Evolutionary conservation across 2,888 invertebrate genomes (phyloP), one percentile per base, ranked within the genome.

Genomic region (Heliconius aoede): DNA sequence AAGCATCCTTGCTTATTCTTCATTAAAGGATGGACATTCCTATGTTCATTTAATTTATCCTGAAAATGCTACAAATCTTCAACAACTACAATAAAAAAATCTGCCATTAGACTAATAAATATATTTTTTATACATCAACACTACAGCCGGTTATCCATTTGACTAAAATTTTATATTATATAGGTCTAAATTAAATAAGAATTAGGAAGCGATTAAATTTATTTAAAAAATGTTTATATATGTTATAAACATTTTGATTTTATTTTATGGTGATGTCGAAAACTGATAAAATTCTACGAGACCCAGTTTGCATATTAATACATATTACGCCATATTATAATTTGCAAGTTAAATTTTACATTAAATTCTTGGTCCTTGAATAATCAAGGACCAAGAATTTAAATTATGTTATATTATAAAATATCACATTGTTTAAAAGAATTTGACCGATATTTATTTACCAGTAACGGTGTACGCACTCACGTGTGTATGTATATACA

Each of bases 341-440:
- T 51, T 68, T 68, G 51, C 51, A 69, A 55, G 18, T 69, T 28
- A 28, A 69, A 69, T 55, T 28, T 28, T 69, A 28, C 13, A 55
- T 13, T 51, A 46, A 26, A 51, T 28, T 46, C 28, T 32, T 24
- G 24, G 55, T 28, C 13, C 30, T 21, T n/a, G n/a, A n/a, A n/a
- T n/a, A n/a, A n/a, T n/a, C n/a, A n/a, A n/a, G n/a, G n/a, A n/a
- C n/a, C n/a, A n/a, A n/a, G n/a, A n/a, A n/a, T n/a, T n/a, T n/a
- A n/a, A n/a, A n/a, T n/a, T n/a, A n/a, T n/a, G n/a, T n/a, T n/a
- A n/a, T 18, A 18, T 62, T 30, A 30, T 21, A 62, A n/a, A n/a
- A 30, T 30, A 30, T 21, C 5, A 46, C 46, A 21, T 46, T 18
- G 18, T 46, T 46, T 46, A 46, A 46, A 18, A 5, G 46, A 46